Evolutionary conservation across 2,888 invertebrate species (phyloP), one percentile per base, ranked within the genome.

Genomic region (Drosophila testacea): DNA sequence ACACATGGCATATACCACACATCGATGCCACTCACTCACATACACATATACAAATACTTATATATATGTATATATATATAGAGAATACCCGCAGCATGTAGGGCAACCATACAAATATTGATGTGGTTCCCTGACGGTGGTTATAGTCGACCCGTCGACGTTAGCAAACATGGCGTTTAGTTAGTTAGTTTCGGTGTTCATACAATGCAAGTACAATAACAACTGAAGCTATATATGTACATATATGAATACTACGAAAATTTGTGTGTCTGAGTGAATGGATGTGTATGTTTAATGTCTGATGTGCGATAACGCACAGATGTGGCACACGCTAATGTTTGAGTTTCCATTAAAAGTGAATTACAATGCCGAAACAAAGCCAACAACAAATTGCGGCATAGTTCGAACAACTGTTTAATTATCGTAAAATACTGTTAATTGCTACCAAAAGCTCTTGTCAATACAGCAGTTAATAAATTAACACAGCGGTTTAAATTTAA

Each of bases 321-420:
- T 59, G 69, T 62, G 51, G 42, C 55, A 64, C 38, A 63, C 69
- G 69, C 16, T 39, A 46, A 48, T 63, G 69, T 74, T 79, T 77
- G 61, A 57, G 44, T 54, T 63, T 51, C 79, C 72, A 87, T 87
- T 84, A 84, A 81, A 77, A 44, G 46, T 59, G 55, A 68, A 79
- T 84, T 81, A 76, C 51, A 68, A 64, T 60, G 41, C 36, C 69
- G 52, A 61, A 67, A 70, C 66, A 69, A 68, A 51, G 41, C 44
- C 30, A 61, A 34, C 48, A 42, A 61, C 59, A 46, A 68, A 73
- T 60, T 68, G 48, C 36, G 39, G 32, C 44, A 34, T 44, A 44
- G 39, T 16, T 68, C 30, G 44, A 57, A 46, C 51, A 72, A 60
- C 42, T 59, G 55, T 59, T 56, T 65, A 68, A 62, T 65, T 59